phyloP scores from a whole-genome alignment of 2,113 vertebrate species.

The Plecotus auritus region DNA sequence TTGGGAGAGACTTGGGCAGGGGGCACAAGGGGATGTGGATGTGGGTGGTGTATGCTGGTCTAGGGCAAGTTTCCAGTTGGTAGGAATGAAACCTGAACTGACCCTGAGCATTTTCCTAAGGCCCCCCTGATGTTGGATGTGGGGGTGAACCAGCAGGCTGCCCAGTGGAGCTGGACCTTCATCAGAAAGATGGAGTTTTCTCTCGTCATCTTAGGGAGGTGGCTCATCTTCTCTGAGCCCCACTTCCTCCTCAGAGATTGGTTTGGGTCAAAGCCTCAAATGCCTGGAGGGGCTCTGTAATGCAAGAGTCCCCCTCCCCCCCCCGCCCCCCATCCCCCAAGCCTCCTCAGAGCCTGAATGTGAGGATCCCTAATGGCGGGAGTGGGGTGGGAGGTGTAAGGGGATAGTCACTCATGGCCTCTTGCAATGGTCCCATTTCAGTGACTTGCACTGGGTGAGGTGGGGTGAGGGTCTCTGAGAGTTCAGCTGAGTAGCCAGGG shows the following conservation, averaged over 20 bases:
- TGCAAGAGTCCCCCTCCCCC: accelerated
- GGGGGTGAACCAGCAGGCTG: not conserved
- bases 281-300: not conserved
- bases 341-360: not conserved
- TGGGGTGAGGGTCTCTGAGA: not conserved
- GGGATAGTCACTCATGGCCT: not conserved
- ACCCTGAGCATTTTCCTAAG: not conserved
- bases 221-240: not conserved
- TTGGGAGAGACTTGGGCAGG: not conserved
- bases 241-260: not conserved
- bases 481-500: not conserved
- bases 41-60: not conserved
- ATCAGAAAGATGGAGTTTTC: not conserved
- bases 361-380: not conserved
- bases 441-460: not conserved
- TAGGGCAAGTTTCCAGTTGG: not conserved
- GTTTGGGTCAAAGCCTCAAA: not conserved
- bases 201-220: not conserved
- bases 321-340: no score
- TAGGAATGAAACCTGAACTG: not conserved
- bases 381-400: no score
- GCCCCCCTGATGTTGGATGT: not conserved
- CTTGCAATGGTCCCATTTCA: not conserved
- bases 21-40: not conserved
- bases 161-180: not conserved